Evolutionary conservation across 2,888 invertebrate genomes (phyloP).

Genomic region (Tachina lurida): DNA sequence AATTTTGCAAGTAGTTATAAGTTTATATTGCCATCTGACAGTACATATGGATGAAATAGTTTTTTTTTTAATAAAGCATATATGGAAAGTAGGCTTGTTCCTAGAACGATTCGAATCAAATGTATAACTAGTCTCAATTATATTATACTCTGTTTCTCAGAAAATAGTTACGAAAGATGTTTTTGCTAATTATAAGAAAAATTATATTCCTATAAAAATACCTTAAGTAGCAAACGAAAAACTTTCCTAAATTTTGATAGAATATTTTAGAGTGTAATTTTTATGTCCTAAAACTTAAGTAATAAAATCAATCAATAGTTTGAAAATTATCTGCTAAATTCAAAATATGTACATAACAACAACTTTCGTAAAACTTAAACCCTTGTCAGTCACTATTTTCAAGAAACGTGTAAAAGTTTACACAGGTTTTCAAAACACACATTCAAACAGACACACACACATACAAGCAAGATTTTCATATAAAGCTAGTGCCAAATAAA

Average conservation of each 20-base stretch:
- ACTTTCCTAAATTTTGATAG: too few species aligned
- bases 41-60: too few species aligned
- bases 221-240: too few species aligned
- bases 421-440: constrained; percentile 33
- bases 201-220: too few species aligned
- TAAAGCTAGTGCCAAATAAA: too few species aligned
- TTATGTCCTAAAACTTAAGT: background rate
- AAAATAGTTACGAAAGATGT: too few species aligned
- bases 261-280: too few species aligned
- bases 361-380: constrained; percentile 65
- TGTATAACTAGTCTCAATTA: background rate
- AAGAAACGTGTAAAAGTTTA: constrained; percentile 44
- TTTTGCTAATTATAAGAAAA: too few species aligned
- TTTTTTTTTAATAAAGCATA: background rate
- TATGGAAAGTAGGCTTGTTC: background rate
- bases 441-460: background rate
- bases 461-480: too few species aligned
- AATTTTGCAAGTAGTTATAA: too few species aligned
- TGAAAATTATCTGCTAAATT: background rate
- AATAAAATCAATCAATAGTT: constrained; percentile 49
- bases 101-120: background rate
- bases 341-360: background rate
- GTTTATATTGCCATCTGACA: too few species aligned
- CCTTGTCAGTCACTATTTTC: constrained; percentile 78
- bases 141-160: too few species aligned